Evolutionary conservation across 2,888 invertebrate species (phyloP), one percentile per base, ranked within the genome.

Genomic region (Phyllotreta cruciferae): DNA sequence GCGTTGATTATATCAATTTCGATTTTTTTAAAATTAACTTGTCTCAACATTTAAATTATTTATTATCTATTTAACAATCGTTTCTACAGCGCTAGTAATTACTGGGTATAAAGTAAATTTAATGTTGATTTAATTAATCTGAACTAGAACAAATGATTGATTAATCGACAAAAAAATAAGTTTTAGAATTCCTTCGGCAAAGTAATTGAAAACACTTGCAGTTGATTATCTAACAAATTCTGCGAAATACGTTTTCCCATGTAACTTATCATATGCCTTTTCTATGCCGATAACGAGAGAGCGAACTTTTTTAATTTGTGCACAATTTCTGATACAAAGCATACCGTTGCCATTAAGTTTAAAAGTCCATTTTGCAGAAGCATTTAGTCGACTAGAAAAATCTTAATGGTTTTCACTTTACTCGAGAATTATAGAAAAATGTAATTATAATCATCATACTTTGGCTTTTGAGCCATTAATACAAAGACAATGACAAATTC

Each of bases 401-500:
- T 60, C 35, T 60, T 60, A 60, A 60, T 60, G 60, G 60, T 60
- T 34, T 37, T 60, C 60, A 60, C 52, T 60, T 60, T 60, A 53
- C 60, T 52, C 52, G 37, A 53, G 52, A 60, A 60, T 60, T 60
- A 60, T 60, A 60, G 60, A 60, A 60, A 60, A 60, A 60, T 60
- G 52, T 60, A 52, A 60, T 60, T 42, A 60, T 42, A 60, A 52
- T 60, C 52, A 60, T 60, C 52, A 53, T 52, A 49, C 44, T 50
- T 50, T 50, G 55, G 56, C 39, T 61, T 53, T 61, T 64, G 36
- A 64, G 34, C 53, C 64, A 64, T 64, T 64, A 61, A 62, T 64
- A 60, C 55, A 62, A 62, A 65, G 62, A 66, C 56, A 66, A 63
- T 63, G 62, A 62, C 60, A 65, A 65, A 65, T 62, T 60, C 56